Evolutionary conservation across 2,797 vertebrate species (phyloP), one percentile per base, ranked within the genome.

Genomic region (Halcyon smyrnensis): DNA sequence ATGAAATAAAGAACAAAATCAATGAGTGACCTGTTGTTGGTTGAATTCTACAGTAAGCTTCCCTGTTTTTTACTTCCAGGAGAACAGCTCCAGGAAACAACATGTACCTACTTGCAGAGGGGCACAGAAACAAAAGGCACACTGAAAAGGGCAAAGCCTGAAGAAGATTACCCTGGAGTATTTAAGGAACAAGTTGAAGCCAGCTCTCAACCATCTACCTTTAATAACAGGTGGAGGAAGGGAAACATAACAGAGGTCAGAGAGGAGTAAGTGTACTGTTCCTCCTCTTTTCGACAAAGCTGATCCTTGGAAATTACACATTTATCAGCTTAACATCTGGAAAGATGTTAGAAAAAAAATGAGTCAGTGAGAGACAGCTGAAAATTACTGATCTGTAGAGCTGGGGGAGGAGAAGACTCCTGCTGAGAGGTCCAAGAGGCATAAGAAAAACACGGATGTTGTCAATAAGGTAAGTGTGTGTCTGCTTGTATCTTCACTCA

Each of bases 41-140:
- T n/a, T 84, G 60, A 73, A 70, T 79, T 80, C 60, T 71, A 30
- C 41, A 39, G 17, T 48, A 41, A 87, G 28, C 24, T 87, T 84
- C 80, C 48, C 41, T 90, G 70, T 82, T 87, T 84, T 87, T 41
- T 90, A 15, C 77, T 91, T 93, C 48, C 75, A 95, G 90, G 78
- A 76, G 51, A 67, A 79, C 16, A 76, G n/a, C 70, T 88, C 81
- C 76, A 73, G 80, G 75, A 94, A 94, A 53, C 25, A 82, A 46
- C 36, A 24, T 8, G 30, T 18, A 41, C 65, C 43, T 43, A 2
- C 69, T 84, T 62, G 64, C 75, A 68, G 74, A 93, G 59, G 73
- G 74, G 70, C 56, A 82, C 43, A 84, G 70, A 83, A 84, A 88
- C 23, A 76, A 86, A 78, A 79, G 30, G 36, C 34, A 30, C 20